These are phyloP conservation scores for Pseudanteris insignis DNA, from an alignment of 2,888 invertebrate species.

Conservation along the genomic window DNA sequence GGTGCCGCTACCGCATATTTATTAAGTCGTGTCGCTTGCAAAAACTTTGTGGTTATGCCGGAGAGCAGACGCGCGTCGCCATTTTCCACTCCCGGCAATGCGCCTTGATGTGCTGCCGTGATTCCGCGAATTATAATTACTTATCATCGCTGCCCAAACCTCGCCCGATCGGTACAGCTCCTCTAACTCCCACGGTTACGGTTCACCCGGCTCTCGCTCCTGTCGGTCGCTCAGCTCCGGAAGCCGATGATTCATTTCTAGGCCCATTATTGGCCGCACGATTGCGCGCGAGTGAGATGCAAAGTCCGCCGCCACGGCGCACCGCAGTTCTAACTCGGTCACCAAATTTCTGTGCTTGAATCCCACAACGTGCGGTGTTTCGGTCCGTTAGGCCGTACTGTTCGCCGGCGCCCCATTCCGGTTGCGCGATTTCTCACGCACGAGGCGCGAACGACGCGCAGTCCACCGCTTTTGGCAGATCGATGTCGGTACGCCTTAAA, in stretches of 20 bases:
- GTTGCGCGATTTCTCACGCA: constrained; percentile 22
- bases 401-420: constrained; percentile 16
- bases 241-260: constrained; percentile 27
- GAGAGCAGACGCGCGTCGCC: constrained; percentile 63
- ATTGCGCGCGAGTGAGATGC: constrained; percentile 1
- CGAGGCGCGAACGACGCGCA: too few relatives aligned
- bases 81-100: constrained; percentile 57
- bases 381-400: neutral
- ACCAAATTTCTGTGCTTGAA: neutral
- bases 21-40: constrained; percentile 5
- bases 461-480: constrained; percentile 19
- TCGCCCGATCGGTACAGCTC: too few relatives aligned
- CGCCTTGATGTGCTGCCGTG: constrained; percentile 1
- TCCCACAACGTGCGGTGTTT: too few relatives aligned
- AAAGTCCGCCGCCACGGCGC: too few relatives aligned
- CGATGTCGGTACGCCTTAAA: constrained; percentile 22
- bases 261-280: constrained; percentile 5
- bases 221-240: constrained; percentile 20
- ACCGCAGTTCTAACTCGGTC: too few relatives aligned
- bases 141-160: too few relatives aligned
- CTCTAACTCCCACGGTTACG: neutral
- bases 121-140: too few relatives aligned
- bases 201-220: too few relatives aligned
- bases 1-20: too few relatives aligned
- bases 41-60: constrained; percentile 61